A percentile compares a stretch with the other conserved stretches of the same genome.
phyloP scores from a whole-genome alignment of 64 coral and sea anemone species.

The Pachyseris speciosa region DNA sequence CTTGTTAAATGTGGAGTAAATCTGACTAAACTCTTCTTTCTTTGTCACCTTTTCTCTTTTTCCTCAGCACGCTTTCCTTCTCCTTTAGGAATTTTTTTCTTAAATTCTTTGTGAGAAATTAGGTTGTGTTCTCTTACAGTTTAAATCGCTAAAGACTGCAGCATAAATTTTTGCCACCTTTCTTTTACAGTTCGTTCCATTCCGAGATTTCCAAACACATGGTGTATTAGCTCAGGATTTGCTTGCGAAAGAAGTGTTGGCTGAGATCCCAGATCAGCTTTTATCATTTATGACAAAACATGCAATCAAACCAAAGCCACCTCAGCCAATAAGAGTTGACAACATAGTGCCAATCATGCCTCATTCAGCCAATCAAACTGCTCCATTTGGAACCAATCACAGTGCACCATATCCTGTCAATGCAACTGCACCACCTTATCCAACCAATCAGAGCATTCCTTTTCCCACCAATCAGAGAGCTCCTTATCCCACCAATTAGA shows the following conservation, averaged over 20 bases:
- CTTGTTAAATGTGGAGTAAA: no score
- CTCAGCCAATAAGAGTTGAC: conserved; percentile 39
- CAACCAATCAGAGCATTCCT: conserved; percentile 38
- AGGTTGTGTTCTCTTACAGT: no score
- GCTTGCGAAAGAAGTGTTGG: conserved; percentile 92
- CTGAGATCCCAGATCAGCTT: conserved; percentile 86
- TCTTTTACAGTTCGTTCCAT: conserved; percentile 94
- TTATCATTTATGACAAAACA: conserved; percentile 76
- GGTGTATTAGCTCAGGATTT: conserved; percentile 73
- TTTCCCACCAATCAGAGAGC: conserved; percentile 33
- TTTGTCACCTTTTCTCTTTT: no score
- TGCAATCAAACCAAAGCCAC: conserved; percentile 66
- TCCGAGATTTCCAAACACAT: conserved; percentile 85
- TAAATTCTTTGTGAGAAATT: no score
- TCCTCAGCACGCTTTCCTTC: no score
- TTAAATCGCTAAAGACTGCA: no score
- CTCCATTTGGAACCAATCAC: conserved; percentile 46
- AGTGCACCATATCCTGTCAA: no score
- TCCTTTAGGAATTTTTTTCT: no score
- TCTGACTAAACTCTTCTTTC: no score
- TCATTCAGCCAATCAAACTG: conserved; percentile 45
- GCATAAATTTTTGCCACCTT: no score
- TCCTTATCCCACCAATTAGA: no score
- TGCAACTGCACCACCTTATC: no score
- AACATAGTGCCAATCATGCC: conserved; percentile 22